Percentiles rank a stretch among this genome's conserved stretches.
phyloP scores from a whole-genome alignment of 2,113 vertebrate species.

The Larimichthys crocea region DNA sequence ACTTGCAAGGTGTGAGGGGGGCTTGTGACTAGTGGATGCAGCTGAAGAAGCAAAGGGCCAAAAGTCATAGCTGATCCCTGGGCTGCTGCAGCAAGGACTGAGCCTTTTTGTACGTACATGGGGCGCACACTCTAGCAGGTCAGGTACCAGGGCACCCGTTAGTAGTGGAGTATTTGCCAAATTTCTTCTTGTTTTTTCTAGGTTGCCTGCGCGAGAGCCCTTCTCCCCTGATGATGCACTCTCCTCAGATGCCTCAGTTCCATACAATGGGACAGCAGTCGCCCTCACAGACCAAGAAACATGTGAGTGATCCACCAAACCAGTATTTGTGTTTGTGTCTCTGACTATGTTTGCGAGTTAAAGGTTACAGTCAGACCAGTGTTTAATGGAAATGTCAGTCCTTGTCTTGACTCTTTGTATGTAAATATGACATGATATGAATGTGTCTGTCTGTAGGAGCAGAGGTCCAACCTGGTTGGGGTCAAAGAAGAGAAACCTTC shows the following conservation, averaged over 20 bases:
- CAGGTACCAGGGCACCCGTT: no score
- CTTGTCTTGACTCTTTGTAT: background rate
- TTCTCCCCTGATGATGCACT: slow-evolving; percentile 92
- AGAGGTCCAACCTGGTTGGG: slow-evolving; percentile 83
- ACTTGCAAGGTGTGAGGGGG: no score
- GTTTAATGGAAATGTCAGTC: background rate
- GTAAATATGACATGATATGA: background rate
- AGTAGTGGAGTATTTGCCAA: background rate
- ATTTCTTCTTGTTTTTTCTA: slow-evolving; percentile 67
- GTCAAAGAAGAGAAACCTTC: slow-evolving; percentile 90
- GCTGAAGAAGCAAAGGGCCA: no score
- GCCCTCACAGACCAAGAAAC: slow-evolving; percentile 89
- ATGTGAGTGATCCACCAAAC: slow-evolving; percentile 78
- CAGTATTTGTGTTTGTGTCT: background rate
- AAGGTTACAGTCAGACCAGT: background rate
- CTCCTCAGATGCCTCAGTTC: slow-evolving; percentile 91
- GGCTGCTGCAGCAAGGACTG: no score
- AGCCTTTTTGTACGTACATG: no score
- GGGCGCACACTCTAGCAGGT: no score
- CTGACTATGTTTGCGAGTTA: background rate
- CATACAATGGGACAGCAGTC: slow-evolving; percentile 88
- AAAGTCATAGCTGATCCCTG: no score
- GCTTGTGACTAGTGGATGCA: background rate
- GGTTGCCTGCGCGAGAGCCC: slow-evolving; percentile 90
- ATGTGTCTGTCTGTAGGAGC: slow-evolving; percentile 80